Conservation (phyloP, 2,888 invertebrate genomes). For the Nasonia oneida region DNA sequence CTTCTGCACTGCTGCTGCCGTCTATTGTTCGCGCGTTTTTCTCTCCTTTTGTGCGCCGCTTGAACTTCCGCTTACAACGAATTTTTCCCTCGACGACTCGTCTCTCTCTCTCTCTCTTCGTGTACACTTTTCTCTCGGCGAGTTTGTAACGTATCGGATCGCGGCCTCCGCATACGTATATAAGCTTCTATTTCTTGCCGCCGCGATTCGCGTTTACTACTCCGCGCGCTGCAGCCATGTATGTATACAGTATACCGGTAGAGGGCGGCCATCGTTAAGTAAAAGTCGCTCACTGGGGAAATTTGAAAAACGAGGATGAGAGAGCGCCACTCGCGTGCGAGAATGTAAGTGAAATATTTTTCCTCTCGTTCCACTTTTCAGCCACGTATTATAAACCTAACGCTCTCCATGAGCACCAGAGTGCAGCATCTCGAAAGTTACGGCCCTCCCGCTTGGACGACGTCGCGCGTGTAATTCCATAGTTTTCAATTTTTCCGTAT, state of each 20-base stretch:
- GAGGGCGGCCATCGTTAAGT: neutral
- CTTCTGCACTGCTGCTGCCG: neutral
- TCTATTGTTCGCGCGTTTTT: neutral
- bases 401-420: neutral
- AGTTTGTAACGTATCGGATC: conserved; percentile 18
- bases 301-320: neutral
- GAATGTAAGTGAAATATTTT: neutral
- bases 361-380: neutral
- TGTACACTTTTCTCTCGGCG: neutral
- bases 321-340: neutral
- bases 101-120: neutral
- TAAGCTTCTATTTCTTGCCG: neutral
- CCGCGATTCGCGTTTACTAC: neutral
- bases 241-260: neutral
- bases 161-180: neutral
- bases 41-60: conserved; percentile 48
- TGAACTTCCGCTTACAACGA: conserved; percentile 52
- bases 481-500: neutral
- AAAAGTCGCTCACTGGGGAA: neutral
- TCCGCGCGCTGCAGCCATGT: too few species aligned
- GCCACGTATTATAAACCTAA: neutral
- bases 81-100: conserved; percentile 42
- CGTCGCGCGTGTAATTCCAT: neutral
- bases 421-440: neutral
- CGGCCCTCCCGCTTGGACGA: neutral